Evolutionary conservation across 2,888 invertebrate genomes (phyloP).

Genomic region (Chrysomela aeneicollis): DNA sequence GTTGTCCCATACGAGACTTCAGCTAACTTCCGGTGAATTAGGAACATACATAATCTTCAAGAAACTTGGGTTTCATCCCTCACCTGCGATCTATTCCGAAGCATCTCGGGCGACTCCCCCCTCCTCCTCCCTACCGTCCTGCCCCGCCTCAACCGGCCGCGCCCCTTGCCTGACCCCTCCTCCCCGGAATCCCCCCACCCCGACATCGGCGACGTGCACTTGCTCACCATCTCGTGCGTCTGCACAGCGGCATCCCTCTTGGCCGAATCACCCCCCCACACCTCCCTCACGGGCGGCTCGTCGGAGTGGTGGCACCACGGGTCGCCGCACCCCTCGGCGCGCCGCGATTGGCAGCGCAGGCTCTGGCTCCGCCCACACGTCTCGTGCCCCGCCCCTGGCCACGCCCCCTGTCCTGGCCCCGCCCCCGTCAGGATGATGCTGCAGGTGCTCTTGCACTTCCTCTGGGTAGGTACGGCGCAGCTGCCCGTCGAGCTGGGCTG

Average conservation of each 20-base stretch:
- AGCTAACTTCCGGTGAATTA: no score
- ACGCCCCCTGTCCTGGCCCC: conserved; percentile 51
- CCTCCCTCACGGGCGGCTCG: conserved; percentile 60
- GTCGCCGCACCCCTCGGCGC: conserved; percentile 59
- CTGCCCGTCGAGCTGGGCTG: conserved; percentile 57
- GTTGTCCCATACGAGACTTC: no score
- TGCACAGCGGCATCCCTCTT: conserved; percentile 65
- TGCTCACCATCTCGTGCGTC: conserved; percentile 62
- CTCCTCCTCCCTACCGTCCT: conserved; percentile 24
- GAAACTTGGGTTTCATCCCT: no score
- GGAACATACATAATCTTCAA: no score
- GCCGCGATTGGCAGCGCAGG: conserved; percentile 59
- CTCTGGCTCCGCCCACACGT: conserved; percentile 57
- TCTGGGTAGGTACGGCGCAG: no score
- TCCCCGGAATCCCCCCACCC: conserved; percentile 44
- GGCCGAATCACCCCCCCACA: conserved; percentile 53
- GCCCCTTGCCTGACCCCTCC: conserved; percentile 33
- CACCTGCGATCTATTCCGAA: background rate
- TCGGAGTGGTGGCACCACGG: conserved; percentile 61
- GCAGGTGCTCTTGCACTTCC: conserved; percentile 72
- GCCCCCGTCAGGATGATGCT: conserved; percentile 69
- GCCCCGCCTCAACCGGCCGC: conserved; percentile 30
- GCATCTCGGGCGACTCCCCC: conserved; percentile 1
- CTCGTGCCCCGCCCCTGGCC: conserved; percentile 22
- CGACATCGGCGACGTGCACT: conserved; percentile 59